Percentiles rank a stretch among this genome's conserved stretches.
Evolutionary conservation across 2,888 invertebrate genomes (phyloP).

Genomic region (Drosophila pegasa): DNA sequence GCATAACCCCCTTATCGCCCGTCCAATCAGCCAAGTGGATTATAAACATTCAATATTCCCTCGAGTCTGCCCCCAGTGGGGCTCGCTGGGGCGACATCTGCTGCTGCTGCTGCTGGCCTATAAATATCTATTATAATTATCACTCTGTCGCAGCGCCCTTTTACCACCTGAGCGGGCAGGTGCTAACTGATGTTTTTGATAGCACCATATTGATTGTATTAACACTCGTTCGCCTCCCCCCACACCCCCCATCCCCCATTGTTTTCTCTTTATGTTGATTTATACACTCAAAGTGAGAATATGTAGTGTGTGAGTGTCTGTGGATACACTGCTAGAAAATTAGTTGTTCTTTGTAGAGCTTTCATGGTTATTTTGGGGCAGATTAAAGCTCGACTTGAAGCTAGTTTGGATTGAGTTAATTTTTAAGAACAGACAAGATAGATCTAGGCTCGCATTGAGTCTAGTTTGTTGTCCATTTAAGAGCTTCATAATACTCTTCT

Average conservation of each 20-base stretch:
- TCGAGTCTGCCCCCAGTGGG: background rate
- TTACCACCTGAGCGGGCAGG: slow-evolving; percentile 28
- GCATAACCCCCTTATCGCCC: slow-evolving; percentile 13
- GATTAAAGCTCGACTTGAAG: background rate
- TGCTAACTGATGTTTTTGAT: slow-evolving; percentile 11
- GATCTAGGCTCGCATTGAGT: background rate
- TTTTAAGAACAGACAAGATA: too few species aligned
- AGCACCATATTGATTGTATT: slow-evolving; percentile 9
- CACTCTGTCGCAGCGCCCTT: slow-evolving; percentile 15
- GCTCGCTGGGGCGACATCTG: slow-evolving; percentile 6
- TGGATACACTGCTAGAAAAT: slow-evolving; percentile 6
- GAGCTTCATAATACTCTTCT: background rate
- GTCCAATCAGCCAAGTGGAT: slow-evolving; percentile 5
- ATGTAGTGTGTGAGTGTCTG: background rate
- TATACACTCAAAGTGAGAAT: background rate
- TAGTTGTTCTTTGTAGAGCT: too few species aligned
- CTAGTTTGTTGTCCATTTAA: background rate
- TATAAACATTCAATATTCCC: background rate
- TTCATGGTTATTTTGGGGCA: too few species aligned
- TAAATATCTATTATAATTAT: slow-evolving; percentile 14
- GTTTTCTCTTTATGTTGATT: background rate
- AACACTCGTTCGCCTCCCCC: too few species aligned
- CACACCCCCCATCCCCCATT: too few species aligned
- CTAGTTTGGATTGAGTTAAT: too few species aligned
- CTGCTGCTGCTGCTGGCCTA: slow-evolving; percentile 4